Base-by-base conservation (phyloP, 2,888 invertebrate genomes). In the Stenurella melanura region DNA sequence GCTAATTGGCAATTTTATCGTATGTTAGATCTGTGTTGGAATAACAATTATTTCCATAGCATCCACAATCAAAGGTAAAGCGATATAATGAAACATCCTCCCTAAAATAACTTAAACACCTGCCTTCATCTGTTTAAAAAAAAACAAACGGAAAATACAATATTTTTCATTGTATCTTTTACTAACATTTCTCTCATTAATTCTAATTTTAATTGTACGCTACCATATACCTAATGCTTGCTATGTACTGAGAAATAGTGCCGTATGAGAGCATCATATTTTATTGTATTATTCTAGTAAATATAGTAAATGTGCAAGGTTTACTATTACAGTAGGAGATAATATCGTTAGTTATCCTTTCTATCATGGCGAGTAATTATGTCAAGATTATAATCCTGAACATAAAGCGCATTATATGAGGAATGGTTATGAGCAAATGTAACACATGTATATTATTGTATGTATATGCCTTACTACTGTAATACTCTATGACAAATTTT, bases 371-470 rank as follows among this genome's bases (percentile, higher is more conserved):
- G 7, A n/a, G n/a, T 50, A 50, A 50, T 50, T 50, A n/a, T 50
- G 50, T 50, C 50, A n/a, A 50, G 50, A 50, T 50, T 50, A 50
- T 50, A 6, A 50, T 50, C 50, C 50, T 50, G n/a, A n/a, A 50
- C 50, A 50, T 50, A 50, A 42, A n/a, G 50, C 15, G 12, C 50
- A 50, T 50, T 50, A 17, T n/a, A 50, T 50, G 50, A 50, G 50
- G n/a, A 50, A 50, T 50, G 50, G 50, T n/a, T 50, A 50, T 50
- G 50, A n/a, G 50, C n/a, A 50, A 50, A 50, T 50, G 50, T 50
- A 15, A 50, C 7, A 50, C 7, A 34, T n/a, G n/a, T n/a, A n/a
- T n/a, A n/a, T n/a, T n/a, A n/a, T n/a, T n/a, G n/a, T n/a, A n/a
- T n/a, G n/a, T 34, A 34, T 34, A 7, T 34, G 3, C 30, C 9